Percentiles rank a stretch among this genome's conserved stretches.
Evolutionary conservation across 1,140 invertebrate species (phyloP).

Genomic region (Papilio xuthus): DNA sequence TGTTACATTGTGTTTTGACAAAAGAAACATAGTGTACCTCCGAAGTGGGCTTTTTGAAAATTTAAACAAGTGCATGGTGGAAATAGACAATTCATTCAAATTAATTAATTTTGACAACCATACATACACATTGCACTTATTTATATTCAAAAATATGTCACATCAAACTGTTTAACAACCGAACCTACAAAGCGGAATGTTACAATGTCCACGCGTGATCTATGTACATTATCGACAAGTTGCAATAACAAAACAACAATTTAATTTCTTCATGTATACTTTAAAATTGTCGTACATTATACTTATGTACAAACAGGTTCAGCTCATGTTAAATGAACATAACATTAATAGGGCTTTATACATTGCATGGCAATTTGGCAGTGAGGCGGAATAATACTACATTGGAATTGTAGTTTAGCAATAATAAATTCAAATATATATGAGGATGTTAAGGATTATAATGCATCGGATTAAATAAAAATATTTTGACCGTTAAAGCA

Average conservation of each 20-base stretch:
- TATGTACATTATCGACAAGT: slow-evolving; percentile 80
- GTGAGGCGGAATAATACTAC: not conserved
- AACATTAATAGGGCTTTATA: slow-evolving; percentile 63
- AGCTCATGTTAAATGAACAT: slow-evolving; percentile 60
- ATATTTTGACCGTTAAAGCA: not conserved
- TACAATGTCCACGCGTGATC: slow-evolving; percentile 66
- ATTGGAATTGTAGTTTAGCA: not conserved
- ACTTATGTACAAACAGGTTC: slow-evolving; percentile 73
- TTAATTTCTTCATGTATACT: slow-evolving; percentile 63
- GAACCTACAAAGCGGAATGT: slow-evolving; percentile 64
- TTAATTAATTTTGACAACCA: slow-evolving; percentile 58
- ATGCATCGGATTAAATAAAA: not conserved
- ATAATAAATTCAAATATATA: not conserved
- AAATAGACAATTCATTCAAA: slow-evolving; percentile 69
- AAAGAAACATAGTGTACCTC: slow-evolving; percentile 66
- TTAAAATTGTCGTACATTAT: slow-evolving; percentile 73
- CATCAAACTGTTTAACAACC: slow-evolving; percentile 55
- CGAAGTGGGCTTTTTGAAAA: slow-evolving; percentile 60
- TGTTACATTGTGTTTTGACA: slow-evolving; percentile 69
- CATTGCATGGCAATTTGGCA: slow-evolving; percentile 63
- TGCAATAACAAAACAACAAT: slow-evolving; percentile 80
- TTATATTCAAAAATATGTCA: slow-evolving; percentile 59
- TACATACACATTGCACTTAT: slow-evolving; percentile 50
- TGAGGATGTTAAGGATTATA: not conserved
- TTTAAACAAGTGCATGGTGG: slow-evolving; percentile 76